Evolutionary conservation across 2,113 vertebrate species (phyloP).

Genomic region (Rhineura floridana): DNA sequence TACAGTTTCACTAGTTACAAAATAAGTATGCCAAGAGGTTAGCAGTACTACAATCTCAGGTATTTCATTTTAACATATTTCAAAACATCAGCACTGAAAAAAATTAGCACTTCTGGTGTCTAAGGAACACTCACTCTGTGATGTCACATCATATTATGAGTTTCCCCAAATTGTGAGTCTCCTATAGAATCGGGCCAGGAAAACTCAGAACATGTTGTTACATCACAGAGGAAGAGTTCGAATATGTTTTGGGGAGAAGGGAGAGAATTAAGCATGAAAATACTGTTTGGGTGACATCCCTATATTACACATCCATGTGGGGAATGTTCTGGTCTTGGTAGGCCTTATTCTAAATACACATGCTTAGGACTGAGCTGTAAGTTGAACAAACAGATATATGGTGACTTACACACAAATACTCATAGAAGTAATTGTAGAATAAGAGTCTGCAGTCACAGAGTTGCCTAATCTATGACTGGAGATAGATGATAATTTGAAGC

Average conservation of each 20-base stretch:
- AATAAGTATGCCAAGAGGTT: neutral
- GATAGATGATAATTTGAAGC: neutral
- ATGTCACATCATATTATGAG: neutral
- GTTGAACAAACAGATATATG: neutral
- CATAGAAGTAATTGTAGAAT: neutral
- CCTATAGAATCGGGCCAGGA: neutral
- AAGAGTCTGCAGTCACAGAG: neutral
- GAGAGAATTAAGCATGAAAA: neutral
- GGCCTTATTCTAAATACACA: neutral
- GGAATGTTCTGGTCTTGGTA: neutral
- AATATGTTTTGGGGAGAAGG: neutral
- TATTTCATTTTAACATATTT: neutral
- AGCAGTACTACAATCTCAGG: neutral
- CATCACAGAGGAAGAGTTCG: neutral
- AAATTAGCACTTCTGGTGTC: neutral
- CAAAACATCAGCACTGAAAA: neutral
- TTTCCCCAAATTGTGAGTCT: neutral
- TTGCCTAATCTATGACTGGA: neutral
- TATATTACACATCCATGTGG: too few species aligned
- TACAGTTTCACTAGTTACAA: neutral
- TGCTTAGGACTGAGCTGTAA: neutral
- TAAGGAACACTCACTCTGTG: neutral
- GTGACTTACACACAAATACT: neutral
- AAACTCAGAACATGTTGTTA: neutral
- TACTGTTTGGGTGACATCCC: neutral